These are phyloP conservation scores for Venustoraphidia nigricollis DNA, from an alignment of 2,888 invertebrate genomes.

Conservation along the genomic window DNA sequence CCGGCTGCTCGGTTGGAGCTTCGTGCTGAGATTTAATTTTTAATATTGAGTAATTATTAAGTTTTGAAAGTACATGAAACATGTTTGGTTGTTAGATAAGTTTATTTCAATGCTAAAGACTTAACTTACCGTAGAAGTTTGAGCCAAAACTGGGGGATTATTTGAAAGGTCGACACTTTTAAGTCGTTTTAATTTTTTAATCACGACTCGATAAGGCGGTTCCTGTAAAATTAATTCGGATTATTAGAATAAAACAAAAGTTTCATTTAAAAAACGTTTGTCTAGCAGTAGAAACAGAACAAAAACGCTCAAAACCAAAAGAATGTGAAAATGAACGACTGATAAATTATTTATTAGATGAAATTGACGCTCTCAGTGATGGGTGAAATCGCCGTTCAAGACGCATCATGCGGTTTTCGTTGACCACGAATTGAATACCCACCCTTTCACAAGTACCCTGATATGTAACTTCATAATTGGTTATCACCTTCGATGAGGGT, in stretches of 20 bases:
- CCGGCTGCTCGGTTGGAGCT: conserved; percentile 16
- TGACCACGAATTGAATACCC: not conserved
- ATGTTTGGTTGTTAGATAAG: not conserved
- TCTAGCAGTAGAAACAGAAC: too few relatives aligned
- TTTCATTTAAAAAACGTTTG: too few relatives aligned
- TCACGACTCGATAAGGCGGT: conserved; percentile 23
- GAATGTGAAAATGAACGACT: too few relatives aligned
- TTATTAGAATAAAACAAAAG: too few relatives aligned
- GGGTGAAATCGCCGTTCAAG: too few relatives aligned
- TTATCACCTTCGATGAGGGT: conserved; percentile 17
- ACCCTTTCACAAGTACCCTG: not conserved
- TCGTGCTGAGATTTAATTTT: not conserved
- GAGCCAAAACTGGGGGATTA: not conserved
- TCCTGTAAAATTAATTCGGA: conserved; percentile 15
- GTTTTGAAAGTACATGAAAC: not conserved
- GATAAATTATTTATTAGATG: not conserved
- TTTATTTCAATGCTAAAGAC: conserved; percentile 1
- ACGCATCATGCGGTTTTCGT: not conserved
- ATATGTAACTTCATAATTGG: not conserved
- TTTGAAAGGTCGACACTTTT: conserved; percentile 12
- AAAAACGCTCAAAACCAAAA: too few relatives aligned
- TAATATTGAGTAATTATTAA: not conserved
- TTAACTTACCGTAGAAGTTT: too few relatives aligned
- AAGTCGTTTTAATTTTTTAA: conserved; percentile 22
- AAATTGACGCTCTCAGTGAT: too few relatives aligned